Evolutionary conservation across 2,113 vertebrate species (phyloP).

Genomic region (Rhombomys opimus): DNA sequence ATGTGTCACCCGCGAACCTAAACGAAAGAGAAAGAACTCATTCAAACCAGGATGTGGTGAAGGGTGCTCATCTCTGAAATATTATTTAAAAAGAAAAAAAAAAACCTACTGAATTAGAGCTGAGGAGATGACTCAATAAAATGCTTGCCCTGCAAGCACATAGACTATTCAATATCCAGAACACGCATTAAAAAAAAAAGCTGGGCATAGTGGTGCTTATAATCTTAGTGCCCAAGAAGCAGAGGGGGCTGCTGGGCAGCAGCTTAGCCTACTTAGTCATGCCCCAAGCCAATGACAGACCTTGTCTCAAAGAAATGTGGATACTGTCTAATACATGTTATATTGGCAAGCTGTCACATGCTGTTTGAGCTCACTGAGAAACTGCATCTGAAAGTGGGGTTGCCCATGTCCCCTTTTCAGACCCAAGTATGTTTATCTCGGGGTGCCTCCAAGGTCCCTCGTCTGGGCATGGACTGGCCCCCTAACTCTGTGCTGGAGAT

Average conservation of each 20-base stretch:
- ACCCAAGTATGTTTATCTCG: neutral
- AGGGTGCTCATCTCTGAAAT: neutral
- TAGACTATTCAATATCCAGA: neutral
- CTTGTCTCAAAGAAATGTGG: neutral
- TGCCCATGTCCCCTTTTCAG: neutral
- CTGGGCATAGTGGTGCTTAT: neutral
- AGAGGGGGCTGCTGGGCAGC: neutral
- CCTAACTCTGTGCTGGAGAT: neutral
- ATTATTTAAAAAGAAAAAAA: neutral
- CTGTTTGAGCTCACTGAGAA: neutral
- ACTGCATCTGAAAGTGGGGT: neutral
- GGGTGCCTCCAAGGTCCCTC: neutral
- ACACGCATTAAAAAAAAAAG: neutral
- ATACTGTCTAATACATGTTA: neutral
- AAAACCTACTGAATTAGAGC: neutral
- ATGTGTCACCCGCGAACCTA: neutral
- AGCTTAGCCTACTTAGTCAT: neutral
- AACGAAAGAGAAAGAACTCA: neutral
- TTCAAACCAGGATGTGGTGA: neutral
- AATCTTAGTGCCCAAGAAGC: no score
- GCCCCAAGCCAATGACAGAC: neutral
- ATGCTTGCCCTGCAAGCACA: neutral
- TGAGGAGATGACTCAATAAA: neutral
- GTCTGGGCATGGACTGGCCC: neutral
- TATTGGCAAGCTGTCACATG: rapidly evolving